These are phyloP conservation scores for Lutraria rhynchaena DNA, from an alignment of 1,140 invertebrate genomes.

Conservation along the genomic window DNA sequence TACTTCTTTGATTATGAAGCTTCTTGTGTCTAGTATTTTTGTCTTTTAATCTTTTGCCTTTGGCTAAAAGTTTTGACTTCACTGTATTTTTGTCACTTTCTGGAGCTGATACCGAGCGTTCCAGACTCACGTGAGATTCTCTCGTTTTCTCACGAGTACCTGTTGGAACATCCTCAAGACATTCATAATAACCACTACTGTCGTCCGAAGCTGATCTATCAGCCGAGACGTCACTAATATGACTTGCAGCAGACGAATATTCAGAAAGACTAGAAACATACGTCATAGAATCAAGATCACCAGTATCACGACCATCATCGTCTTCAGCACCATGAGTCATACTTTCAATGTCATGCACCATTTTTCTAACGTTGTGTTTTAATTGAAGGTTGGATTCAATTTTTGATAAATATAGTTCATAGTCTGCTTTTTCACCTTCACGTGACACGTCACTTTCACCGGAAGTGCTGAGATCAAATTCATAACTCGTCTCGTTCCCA, in stretches of 20 bases:
- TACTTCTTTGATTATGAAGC: slow-evolving; percentile 15
- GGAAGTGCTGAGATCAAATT: slow-evolving; percentile 75
- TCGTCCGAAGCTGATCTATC: slow-evolving; percentile 69
- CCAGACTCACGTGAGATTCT: slow-evolving; percentile 20
- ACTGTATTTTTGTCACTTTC: slow-evolving; percentile 1
- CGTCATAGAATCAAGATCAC: slow-evolving; percentile 66
- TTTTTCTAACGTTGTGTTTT: slow-evolving; percentile 69
- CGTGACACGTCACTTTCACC: slow-evolving; percentile 68
- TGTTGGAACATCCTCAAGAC: slow-evolving; percentile 38
- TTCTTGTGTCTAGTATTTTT: slow-evolving; percentile 23
- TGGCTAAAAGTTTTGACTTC: slow-evolving; percentile 40
- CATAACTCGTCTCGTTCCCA: slow-evolving; percentile 69
- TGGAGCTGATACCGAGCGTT: slow-evolving; percentile 23
- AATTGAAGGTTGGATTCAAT: slow-evolving; percentile 70
- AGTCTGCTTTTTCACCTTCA: slow-evolving; percentile 63
- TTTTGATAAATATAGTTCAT: slow-evolving; percentile 71
- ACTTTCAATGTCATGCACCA: slow-evolving; percentile 59
- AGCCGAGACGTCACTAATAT: slow-evolving; percentile 57
- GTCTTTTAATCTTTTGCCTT: slow-evolving; percentile 48
- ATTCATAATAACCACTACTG: slow-evolving; percentile 70
- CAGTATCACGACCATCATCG: slow-evolving; percentile 22
- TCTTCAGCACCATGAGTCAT: slow-evolving; percentile 10
- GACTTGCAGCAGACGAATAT: slow-evolving; percentile 58
- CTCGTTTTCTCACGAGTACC: slow-evolving; percentile 18
- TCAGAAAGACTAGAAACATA: slow-evolving; percentile 67